Conservation (phyloP, 2,113 vertebrate species). For the Calyptomena viridis region DNA sequence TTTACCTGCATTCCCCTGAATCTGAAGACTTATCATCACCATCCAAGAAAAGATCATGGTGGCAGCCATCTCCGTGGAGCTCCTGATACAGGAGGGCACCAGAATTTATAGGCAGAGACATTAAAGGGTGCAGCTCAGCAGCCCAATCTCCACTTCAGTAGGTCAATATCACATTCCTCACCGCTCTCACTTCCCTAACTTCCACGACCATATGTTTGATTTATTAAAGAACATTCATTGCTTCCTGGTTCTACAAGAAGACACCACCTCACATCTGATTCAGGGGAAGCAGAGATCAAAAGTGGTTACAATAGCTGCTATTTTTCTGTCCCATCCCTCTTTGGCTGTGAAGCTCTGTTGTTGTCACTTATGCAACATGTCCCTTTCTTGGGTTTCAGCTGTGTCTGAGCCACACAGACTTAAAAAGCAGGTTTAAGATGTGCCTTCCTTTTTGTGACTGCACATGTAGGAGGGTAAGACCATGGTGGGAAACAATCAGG, state of each 20-base stretch:
- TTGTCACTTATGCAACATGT: neutral
- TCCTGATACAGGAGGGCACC: neutral
- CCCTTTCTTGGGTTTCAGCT: neutral
- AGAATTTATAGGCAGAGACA: neutral
- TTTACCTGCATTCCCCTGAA: conserved; percentile 33
- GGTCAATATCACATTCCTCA: neutral
- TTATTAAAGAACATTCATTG: neutral
- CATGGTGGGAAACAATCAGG: accelerated
- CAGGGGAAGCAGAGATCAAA: neutral
- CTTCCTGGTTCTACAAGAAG: neutral
- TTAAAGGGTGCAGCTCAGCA: neutral
- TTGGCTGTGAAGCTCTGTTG: neutral
- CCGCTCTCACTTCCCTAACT: neutral
- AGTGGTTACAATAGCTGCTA: neutral
- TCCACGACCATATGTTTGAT: neutral
- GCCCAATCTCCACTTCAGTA: neutral
- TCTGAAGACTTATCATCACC: neutral
- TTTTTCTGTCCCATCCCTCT: neutral
- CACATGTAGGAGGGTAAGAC: neutral
- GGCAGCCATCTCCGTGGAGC: neutral
- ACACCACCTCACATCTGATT: neutral
- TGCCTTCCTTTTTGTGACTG: neutral
- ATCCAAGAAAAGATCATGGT: conserved; percentile 11
- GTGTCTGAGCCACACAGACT: neutral
- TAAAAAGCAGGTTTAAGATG: neutral